Conservation (phyloP, 2,113 vertebrate genomes). For the Cebidichthys violaceus region DNA sequence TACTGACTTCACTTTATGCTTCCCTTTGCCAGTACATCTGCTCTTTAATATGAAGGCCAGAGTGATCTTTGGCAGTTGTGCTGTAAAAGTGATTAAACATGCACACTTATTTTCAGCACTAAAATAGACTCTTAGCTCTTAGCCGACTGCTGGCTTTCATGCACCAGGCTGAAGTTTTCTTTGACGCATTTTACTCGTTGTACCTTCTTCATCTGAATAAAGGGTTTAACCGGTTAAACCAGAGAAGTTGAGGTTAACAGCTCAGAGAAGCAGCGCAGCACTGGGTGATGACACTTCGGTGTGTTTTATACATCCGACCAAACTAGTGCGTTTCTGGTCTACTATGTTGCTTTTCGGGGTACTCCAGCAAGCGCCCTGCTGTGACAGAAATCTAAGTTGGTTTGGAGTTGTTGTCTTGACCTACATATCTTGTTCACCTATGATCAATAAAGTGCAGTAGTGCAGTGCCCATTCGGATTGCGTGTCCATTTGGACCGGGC, state of each 20-base stretch:
- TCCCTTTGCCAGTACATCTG: not conserved
- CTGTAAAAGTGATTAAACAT: slow-evolving; percentile 18
- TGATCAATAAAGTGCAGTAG: not conserved
- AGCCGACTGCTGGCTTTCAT: slow-evolving; percentile 14
- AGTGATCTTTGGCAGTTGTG: slow-evolving; percentile 8
- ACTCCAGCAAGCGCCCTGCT: not conserved
- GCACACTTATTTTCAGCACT: slow-evolving; percentile 3
- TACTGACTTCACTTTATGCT: slow-evolving; percentile 11
- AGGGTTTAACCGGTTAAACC: not conserved
- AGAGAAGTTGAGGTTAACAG: not conserved
- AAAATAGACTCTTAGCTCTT: slow-evolving; percentile 15
- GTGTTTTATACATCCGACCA: not conserved
- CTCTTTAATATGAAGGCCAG: slow-evolving; percentile 33
- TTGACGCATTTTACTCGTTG: not conserved
- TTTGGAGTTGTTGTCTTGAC: not conserved
- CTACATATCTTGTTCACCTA: not conserved
- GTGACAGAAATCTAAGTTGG: not conserved
- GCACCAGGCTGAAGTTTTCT: not conserved
- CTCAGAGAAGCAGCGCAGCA: not conserved
- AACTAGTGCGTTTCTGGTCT: not conserved
- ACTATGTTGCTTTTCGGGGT: not conserved
- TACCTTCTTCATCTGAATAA: not conserved
- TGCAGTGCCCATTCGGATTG: not conserved
- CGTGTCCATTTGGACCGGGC: not conserved
- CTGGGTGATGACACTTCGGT: not conserved